Percentiles rank a stretch among this genome's conserved stretches.
Evolutionary conservation across 92 coral and sea anemone genomes (phyloP).

Genomic region (Paragorgia papillata): DNA sequence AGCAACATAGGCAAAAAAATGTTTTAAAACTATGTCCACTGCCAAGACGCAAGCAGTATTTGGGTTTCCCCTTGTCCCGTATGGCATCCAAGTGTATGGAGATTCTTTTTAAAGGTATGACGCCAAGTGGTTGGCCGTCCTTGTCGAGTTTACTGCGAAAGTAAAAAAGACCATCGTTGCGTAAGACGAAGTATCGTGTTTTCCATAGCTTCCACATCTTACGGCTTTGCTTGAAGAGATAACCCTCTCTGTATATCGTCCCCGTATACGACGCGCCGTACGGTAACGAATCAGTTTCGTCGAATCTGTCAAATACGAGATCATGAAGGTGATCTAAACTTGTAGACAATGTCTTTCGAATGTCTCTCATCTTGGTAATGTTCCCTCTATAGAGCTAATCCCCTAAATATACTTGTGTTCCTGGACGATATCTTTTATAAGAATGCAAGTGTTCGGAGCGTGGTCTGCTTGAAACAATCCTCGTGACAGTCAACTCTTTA

Average conservation of each 20-base stretch:
- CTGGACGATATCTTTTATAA: too few relatives aligned
- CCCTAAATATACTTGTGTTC: too few relatives aligned
- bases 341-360: conserved; percentile 15
- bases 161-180: conserved; percentile 80
- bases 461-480: too few relatives aligned
- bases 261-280: conserved; percentile 12
- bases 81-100: conserved; percentile 86
- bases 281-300: conserved; percentile 6
- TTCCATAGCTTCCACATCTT: conserved; percentile 96
- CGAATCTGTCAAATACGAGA: conserved; percentile 10
- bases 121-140: conserved; percentile 78
- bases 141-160: conserved; percentile 81
- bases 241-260: conserved; percentile 69
- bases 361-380: conserved; percentile 11
- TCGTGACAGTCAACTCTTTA: too few relatives aligned
- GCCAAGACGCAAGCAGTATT: conserved; percentile 73
- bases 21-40: conserved; percentile 71
- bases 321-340: conserved; percentile 35
- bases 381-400: background rate
- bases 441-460: too few relatives aligned
- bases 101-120: conserved; percentile 71
- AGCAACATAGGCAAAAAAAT: conserved; percentile 75
- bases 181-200: conserved; percentile 87
- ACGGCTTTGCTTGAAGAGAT: conserved; percentile 92
- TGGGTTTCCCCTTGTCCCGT: conserved; percentile 72